These are phyloP conservation scores for Limnodromus scolopaceus DNA, from an alignment of 2,797 vertebrate genomes.

Conservation along the genomic window DNA sequence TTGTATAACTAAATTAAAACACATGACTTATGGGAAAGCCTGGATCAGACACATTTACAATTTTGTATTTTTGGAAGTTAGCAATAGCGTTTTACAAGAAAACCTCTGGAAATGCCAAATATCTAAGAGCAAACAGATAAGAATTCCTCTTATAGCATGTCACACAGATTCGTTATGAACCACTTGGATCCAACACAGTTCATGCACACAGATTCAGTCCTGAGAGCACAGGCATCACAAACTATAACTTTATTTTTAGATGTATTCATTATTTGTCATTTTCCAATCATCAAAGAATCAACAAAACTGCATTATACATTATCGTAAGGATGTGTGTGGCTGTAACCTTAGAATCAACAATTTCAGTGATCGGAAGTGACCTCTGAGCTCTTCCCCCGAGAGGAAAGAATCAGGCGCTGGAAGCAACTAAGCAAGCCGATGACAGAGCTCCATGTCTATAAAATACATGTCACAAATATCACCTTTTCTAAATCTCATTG, in stretches of 20 bases:
- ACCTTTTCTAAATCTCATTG: not conserved
- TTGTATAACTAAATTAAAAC: not conserved
- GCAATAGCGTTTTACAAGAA: not conserved
- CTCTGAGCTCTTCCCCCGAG: not conserved
- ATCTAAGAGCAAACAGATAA: not conserved
- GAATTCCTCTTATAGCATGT: not conserved
- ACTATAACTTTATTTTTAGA: not conserved
- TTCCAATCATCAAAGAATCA: not conserved
- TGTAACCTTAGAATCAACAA: not conserved
- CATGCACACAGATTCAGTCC: too few relatives aligned
- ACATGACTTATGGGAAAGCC: rapidly evolving
- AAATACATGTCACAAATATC: not conserved
- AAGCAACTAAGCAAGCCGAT: not conserved
- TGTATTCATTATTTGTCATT: not conserved
- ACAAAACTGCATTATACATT: not conserved
- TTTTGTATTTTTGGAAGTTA: not conserved
- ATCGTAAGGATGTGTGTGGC: not conserved
- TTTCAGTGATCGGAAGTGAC: not conserved
- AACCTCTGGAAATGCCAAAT: not conserved
- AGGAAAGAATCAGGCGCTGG: not conserved
- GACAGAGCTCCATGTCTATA: not conserved
- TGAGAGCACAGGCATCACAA: not conserved
- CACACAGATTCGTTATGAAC: not conserved
- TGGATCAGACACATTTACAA: not conserved
- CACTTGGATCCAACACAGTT: too few relatives aligned